A percentile compares a stretch with the other conserved stretches of the same genome.
Evolutionary conservation across 1,140 invertebrate genomes (phyloP).

Genomic region (Lasioglossum baleicum): DNA sequence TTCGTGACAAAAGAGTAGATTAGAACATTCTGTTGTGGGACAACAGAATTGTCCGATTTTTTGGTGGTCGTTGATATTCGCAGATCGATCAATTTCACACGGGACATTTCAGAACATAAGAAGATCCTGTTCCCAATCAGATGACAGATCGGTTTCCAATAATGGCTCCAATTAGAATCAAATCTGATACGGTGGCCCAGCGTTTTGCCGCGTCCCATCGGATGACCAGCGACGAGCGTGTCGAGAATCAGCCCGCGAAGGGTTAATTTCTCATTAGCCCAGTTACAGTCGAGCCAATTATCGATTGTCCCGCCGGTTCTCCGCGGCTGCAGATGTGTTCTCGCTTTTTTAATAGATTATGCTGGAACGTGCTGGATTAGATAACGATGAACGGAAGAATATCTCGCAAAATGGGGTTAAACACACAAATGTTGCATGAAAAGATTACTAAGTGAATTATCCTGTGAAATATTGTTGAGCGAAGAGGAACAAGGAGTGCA

Average conservation of each 20-base stretch:
- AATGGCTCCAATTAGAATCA: neutral
- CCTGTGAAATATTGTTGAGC: too few relatives aligned
- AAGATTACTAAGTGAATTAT: too few relatives aligned
- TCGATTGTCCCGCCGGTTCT: neutral
- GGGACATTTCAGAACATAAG: neutral
- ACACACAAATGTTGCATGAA: too few relatives aligned
- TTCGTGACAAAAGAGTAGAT: too few relatives aligned
- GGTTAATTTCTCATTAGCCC: conserved; percentile 1
- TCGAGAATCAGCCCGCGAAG: neutral
- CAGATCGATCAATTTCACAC: too few relatives aligned
- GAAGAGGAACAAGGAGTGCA: too few relatives aligned
- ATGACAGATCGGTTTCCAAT: neutral
- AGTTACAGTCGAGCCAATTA: neutral
- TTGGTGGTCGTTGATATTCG: too few relatives aligned
- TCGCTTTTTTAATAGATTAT: too few relatives aligned
- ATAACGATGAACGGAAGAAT: too few relatives aligned
- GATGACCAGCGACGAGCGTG: neutral
- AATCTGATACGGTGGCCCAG: neutral
- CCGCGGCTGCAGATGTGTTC: neutral
- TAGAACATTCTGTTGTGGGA: too few relatives aligned
- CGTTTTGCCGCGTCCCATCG: neutral
- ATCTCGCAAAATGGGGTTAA: too few relatives aligned
- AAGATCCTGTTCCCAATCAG: neutral
- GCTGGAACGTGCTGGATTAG: neutral
- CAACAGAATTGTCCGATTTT: too few relatives aligned